Evolutionary conservation across 2,797 vertebrate genomes (phyloP).

Genomic region (Astyanax mexicanus): DNA sequence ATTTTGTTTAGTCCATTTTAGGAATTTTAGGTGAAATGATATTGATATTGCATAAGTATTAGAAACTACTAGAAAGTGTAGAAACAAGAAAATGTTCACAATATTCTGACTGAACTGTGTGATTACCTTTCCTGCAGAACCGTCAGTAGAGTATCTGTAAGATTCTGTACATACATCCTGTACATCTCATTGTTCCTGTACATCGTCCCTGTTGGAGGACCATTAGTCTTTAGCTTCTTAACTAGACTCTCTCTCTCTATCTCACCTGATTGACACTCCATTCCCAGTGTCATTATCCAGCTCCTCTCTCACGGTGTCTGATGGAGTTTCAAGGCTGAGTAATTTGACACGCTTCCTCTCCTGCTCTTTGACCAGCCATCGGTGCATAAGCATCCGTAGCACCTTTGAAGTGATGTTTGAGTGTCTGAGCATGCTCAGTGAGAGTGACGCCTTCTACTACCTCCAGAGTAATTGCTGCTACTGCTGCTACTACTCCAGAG

Average conservation of each 20-base stretch:
- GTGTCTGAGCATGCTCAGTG: constrained; percentile 3
- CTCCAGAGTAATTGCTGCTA: not conserved
- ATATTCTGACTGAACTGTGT: too few relatives aligned
- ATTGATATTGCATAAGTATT: too few relatives aligned
- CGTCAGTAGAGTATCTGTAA: too few relatives aligned
- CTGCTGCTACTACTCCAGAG: not conserved
- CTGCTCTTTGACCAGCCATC: constrained; percentile 70
- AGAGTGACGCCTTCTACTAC: not conserved
- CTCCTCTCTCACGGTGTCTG: constrained; percentile 25
- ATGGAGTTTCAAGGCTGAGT: not conserved
- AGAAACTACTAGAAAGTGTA: too few relatives aligned
- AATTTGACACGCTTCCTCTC: not conserved
- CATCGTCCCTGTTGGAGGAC: constrained; percentile 78
- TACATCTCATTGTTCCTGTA: too few relatives aligned
- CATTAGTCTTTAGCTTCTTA: constrained; percentile 66
- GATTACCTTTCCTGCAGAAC: too few relatives aligned
- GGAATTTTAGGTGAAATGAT: too few relatives aligned
- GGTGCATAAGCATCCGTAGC: constrained; percentile 78
- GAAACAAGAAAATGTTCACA: too few relatives aligned
- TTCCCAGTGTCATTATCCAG: constrained; percentile 3
- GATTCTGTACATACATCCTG: too few relatives aligned
- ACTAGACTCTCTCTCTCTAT: not conserved
- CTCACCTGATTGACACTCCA: constrained; percentile 65
- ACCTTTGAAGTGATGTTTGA: constrained; percentile 69
- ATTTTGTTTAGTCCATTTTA: too few relatives aligned